Evolutionary conservation across 2,113 vertebrate genomes (phyloP).

Genomic region (human (Homo sapiens)): DNA sequence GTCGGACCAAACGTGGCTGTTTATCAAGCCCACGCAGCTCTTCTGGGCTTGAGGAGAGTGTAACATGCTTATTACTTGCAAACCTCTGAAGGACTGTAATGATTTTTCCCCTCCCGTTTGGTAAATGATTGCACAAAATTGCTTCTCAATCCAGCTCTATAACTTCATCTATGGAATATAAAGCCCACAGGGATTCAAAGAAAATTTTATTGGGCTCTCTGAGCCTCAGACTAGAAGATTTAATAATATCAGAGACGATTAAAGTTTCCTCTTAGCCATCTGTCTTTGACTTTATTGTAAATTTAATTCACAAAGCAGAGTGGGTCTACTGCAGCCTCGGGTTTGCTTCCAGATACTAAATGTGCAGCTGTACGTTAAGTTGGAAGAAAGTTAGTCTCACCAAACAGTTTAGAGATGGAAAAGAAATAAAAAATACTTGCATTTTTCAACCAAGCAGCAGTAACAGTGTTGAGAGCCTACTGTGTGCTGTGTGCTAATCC

Average conservation of each 20-base stretch:
- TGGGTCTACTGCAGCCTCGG: background rate
- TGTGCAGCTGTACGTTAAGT: background rate
- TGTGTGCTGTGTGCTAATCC: background rate
- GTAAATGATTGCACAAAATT: slow-evolving; percentile 63
- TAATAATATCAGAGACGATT: slow-evolving; percentile 64
- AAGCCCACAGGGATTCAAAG: slow-evolving; percentile 49
- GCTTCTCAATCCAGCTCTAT: slow-evolving; percentile 58
- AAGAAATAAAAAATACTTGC: background rate
- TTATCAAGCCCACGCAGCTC: slow-evolving; percentile 76
- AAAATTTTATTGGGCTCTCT: slow-evolving; percentile 61
- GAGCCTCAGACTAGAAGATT: slow-evolving; percentile 58
- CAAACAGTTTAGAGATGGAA: background rate
- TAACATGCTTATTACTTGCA: slow-evolving; percentile 57
- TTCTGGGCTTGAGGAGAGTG: slow-evolving; percentile 58
- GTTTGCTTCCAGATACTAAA: background rate
- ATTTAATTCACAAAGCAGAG: slow-evolving; percentile 44
- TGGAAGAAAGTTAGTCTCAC: background rate
- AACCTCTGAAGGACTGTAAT: background rate
- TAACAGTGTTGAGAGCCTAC: background rate
- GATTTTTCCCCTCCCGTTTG: background rate
- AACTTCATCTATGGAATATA: slow-evolving; percentile 55
- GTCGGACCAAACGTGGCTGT: slow-evolving; percentile 63
- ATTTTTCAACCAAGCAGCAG: background rate
- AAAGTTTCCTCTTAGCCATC: slow-evolving; percentile 53
- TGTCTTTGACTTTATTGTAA: slow-evolving; percentile 61